Conservation (phyloP, 2,113 vertebrate species). For the Polyodon spathula region DNA sequence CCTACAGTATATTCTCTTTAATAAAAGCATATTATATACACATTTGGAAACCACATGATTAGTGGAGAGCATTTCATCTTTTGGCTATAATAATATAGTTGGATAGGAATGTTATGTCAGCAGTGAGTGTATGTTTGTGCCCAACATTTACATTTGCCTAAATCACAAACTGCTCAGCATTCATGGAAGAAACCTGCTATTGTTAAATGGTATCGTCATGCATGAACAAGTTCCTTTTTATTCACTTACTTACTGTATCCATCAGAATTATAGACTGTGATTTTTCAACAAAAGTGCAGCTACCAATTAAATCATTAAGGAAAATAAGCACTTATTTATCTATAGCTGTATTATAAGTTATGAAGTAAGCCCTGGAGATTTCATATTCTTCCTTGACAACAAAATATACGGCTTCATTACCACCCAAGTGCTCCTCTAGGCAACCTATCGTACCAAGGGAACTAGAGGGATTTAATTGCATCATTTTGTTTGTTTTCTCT, state of each 20-base stretch:
- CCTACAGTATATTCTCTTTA: too few relatives aligned
- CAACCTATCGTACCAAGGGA: not conserved
- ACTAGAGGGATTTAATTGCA: not conserved
- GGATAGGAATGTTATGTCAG: too few relatives aligned
- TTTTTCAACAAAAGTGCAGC: slow-evolving; percentile 1
- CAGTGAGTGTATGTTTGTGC: too few relatives aligned
- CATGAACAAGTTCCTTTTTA: slow-evolving; percentile 11
- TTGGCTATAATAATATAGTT: too few relatives aligned
- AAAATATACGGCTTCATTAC: slow-evolving; percentile 5
- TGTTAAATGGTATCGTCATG: slow-evolving; percentile 5
- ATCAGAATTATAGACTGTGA: slow-evolving; percentile 18
- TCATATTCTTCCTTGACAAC: slow-evolving; percentile 16
- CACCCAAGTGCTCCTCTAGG: slow-evolving; percentile 18
- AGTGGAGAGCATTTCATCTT: too few relatives aligned
- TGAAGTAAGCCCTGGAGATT: slow-evolving; percentile 6
- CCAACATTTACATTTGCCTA: too few relatives aligned
- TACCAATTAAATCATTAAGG: slow-evolving; percentile 9
- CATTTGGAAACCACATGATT: too few relatives aligned
- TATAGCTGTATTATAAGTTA: not conserved
- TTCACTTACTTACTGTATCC: not conserved
- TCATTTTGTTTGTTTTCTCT: too few relatives aligned
- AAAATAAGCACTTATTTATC: slow-evolving; percentile 6
- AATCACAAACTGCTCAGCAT: too few relatives aligned
- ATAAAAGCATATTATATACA: too few relatives aligned
- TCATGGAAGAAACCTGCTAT: not conserved